These are phyloP conservation scores for Tricholaema leucomelas DNA, from an alignment of 2,113 vertebrate genomes.

Conservation along the genomic window DNA sequence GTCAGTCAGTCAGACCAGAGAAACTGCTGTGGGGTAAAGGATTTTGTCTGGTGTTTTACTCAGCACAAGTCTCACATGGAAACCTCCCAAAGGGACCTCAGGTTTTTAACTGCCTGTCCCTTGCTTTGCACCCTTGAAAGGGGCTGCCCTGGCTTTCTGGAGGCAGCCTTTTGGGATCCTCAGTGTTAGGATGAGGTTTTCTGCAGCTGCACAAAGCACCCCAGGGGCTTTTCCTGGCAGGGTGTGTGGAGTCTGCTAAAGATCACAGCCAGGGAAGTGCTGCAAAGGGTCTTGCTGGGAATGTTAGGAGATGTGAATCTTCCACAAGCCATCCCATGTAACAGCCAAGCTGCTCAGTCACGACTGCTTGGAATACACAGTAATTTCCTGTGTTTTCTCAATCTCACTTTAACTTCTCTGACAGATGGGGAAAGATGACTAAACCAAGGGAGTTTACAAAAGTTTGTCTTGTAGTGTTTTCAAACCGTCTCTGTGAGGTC, in stretches of 20 bases:
- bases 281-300: slow-evolving; percentile 57
- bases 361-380: slow-evolving; percentile 74
- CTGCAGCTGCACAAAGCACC: background rate
- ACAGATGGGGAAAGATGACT: slow-evolving; percentile 75
- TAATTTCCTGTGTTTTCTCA: slow-evolving; percentile 77
- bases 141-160: background rate
- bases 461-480: slow-evolving; percentile 71
- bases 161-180: background rate
- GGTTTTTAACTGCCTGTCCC: background rate
- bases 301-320: slow-evolving; percentile 64
- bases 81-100: background rate
- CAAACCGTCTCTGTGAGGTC: slow-evolving; percentile 71
- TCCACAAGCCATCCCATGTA: slow-evolving; percentile 64
- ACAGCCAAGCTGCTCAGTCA: slow-evolving; percentile 73
- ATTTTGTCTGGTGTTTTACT: background rate
- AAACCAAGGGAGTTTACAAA: slow-evolving; percentile 71
- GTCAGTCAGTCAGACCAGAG: background rate
- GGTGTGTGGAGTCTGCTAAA: background rate
- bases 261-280: slow-evolving; percentile 24
- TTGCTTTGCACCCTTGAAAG: background rate
- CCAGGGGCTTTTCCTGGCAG: slow-evolving; percentile 50
- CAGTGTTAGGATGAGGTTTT: background rate
- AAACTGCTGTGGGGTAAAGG: background rate
- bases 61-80: background rate
- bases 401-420: slow-evolving; percentile 71